phyloP scores from a whole-genome alignment of 2,113 vertebrate species.

The Emydocephalus ijimae region DNA sequence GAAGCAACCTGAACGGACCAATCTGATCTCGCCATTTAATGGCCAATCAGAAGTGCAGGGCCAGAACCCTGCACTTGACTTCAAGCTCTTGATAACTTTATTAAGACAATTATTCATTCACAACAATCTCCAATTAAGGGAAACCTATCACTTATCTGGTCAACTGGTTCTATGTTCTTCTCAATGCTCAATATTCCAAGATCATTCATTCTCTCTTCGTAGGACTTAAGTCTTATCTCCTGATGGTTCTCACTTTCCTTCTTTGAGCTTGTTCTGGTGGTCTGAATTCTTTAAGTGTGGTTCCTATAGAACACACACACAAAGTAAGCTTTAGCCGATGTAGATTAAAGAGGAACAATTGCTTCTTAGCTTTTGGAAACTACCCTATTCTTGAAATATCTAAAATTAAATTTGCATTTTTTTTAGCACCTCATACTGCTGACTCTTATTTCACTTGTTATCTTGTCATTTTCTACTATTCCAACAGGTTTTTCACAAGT shows the following conservation, averaged over 20 bases:
- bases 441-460: not conserved
- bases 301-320: not conserved
- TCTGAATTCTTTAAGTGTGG: not conserved
- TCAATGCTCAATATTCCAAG: not conserved
- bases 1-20: no score
- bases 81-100: no score
- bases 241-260: not conserved
- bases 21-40: no score
- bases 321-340: not conserved
- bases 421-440: not conserved
- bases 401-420: not conserved
- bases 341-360: not conserved
- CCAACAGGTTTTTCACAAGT: not conserved
- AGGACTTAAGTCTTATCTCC: not conserved
- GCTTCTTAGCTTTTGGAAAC: not conserved
- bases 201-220: not conserved
- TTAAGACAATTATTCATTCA: no score
- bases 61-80: no score
- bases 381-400: not conserved
- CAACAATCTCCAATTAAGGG: not conserved
- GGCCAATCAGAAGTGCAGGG: no score
- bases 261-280: not conserved
- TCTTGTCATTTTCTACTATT: not conserved
- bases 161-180: not conserved
- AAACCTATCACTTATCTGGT: not conserved